Evolutionary conservation across 2,113 vertebrate genomes (phyloP), one percentile per base, ranked within the genome.

Genomic region (Apistogramma diplotaenia): DNA sequence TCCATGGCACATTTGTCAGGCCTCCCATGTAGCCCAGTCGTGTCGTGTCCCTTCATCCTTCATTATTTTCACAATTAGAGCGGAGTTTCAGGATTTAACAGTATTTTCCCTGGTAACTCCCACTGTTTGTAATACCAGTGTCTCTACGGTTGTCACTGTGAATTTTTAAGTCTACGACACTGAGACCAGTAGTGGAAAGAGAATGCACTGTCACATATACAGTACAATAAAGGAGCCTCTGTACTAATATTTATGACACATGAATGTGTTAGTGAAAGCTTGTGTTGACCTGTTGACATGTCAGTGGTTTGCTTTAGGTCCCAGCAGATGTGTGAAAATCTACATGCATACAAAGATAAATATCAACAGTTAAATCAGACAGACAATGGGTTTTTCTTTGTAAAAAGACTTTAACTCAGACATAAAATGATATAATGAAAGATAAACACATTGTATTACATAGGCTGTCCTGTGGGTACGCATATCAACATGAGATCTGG

Each of bases 41-140:
- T 89, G 93, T 85, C 87, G 92, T 89, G 93, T 86, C 87, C 93
- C 95, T 95, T 96, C 93, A 93, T 91, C 91, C 94, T 89, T 87
- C 91, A 91, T 90, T 94, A 86, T 88, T 89, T 94, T 93, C 93
- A 76, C 84, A 87, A 92, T 89, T 92, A 92, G 67, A 7, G 53
- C 78, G 83, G 83, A 76, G 85, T 80, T 78, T 82, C 74, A 71
- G 84, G 75, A 87, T 86, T 90, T 84, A 92, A 91, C 81, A 85
- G 81, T 7, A 85, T 85, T 83, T 88, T 81, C 37, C 61, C 27
- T 51, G 16, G 25, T 85, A 76, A 8, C 56, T 82, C 78, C 78
- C 67, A 76, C 62, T 82, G 80, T 88, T 91, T 88, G 85, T 76
- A 80, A 71, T 76, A 71, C 61, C 60, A 78, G 8, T 87, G 83